These are phyloP conservation scores for Idris sp. DNA, from an alignment of 1,140 invertebrate genomes.

Conservation along the genomic window DNA sequence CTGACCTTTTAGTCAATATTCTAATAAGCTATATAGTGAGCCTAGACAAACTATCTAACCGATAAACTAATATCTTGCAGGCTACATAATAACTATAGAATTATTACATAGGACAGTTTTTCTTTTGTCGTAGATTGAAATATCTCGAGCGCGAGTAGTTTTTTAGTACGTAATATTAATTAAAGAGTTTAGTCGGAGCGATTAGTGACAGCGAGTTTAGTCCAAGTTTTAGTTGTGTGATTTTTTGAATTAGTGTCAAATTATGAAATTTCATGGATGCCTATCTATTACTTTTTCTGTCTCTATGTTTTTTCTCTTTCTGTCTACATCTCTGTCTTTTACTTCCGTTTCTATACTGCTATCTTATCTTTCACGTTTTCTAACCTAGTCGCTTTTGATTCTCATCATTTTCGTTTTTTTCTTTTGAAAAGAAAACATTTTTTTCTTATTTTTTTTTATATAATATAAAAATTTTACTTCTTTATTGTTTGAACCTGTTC, in stretches of 20 bases:
- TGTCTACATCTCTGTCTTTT: conserved; percentile 29
- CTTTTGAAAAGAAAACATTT: conserved; percentile 39
- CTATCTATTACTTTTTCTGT: conserved; percentile 67
- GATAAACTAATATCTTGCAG: conserved; percentile 76
- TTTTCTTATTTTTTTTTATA: conserved; percentile 59
- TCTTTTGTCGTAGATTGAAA: conserved; percentile 77
- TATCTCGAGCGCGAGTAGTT: conserved; percentile 75
- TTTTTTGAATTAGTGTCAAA: conserved; percentile 78
- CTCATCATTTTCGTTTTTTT: too few species aligned
- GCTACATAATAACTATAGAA: conserved; percentile 76
- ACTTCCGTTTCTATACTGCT: conserved; percentile 26
- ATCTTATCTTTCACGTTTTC: conserved; percentile 41
- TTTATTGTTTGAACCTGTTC: conserved; percentile 70
- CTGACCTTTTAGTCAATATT: conserved; percentile 74
- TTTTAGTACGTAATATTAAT: conserved; percentile 74
- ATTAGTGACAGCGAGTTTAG: conserved; percentile 76
- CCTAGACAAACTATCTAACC: conserved; percentile 75
- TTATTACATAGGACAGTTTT: conserved; percentile 77
- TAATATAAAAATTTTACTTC: conserved; percentile 53
- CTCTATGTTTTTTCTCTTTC: conserved; percentile 49
- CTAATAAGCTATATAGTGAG: conserved; percentile 76
- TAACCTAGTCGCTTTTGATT: conserved; percentile 64
- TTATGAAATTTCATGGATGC: conserved; percentile 83
- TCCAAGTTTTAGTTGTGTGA: conserved; percentile 78
- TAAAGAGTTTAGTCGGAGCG: conserved; percentile 71